phyloP scores from a whole-genome alignment of 2,888 invertebrate genomes.

The Pantelozetes paolii region DNA sequence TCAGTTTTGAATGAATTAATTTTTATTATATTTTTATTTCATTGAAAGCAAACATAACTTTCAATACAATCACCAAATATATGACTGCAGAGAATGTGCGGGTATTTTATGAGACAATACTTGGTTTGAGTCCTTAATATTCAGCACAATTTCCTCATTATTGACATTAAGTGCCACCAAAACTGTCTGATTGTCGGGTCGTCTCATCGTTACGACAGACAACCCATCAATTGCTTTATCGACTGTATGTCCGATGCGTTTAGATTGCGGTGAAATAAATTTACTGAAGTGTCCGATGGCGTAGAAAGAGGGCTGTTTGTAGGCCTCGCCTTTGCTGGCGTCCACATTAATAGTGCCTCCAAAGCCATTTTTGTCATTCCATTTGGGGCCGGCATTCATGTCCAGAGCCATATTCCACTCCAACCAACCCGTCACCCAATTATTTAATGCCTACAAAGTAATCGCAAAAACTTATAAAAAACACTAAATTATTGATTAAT shows the following conservation, averaged over 20 bases:
- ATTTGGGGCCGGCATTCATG: constrained; percentile 58
- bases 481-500: not conserved
- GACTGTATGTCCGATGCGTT: constrained; percentile 30
- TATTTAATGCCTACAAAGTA: constrained; percentile 61
- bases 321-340: constrained; percentile 54
- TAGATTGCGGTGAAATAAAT: constrained; percentile 49
- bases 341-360: constrained; percentile 58
- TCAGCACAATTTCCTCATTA: not conserved
- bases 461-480: constrained; percentile 48
- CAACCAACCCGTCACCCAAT: constrained; percentile 75
- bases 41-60: no score
- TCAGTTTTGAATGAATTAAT: no score
- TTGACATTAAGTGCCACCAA: constrained; percentile 10
- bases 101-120: constrained; percentile 20
- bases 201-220: not conserved
- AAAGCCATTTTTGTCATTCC: constrained; percentile 56
- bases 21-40: no score
- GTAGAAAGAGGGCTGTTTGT: constrained; percentile 60
- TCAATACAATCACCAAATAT: constrained; percentile 42
- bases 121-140: constrained; percentile 1
- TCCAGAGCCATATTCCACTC: constrained; percentile 84
- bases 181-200: constrained; percentile 23
- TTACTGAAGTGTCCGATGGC: constrained; percentile 58
- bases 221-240: not conserved
- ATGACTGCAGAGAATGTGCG: constrained; percentile 43